Evolutionary conservation across 2,113 vertebrate genomes (phyloP).

Genomic region (Papio anubis): DNA sequence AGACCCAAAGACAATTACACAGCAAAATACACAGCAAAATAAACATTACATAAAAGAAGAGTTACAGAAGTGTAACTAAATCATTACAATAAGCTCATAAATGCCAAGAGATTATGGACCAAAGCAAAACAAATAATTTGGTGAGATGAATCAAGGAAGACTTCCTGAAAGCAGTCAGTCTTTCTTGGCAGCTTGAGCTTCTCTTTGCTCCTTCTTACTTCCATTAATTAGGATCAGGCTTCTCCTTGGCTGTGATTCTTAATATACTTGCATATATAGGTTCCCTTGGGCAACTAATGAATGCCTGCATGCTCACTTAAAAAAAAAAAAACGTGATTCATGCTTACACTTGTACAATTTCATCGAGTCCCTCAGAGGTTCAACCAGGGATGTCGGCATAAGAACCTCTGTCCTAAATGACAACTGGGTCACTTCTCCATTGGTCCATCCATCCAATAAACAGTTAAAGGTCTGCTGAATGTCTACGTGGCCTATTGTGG

Average conservation of each 20-base stretch:
- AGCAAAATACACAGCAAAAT: not conserved
- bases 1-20: not conserved
- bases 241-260: not conserved
- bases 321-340: not conserved
- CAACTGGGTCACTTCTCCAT: not conserved
- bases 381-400: not conserved
- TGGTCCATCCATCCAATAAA: not conserved
- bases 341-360: not conserved
- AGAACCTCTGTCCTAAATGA: conserved; percentile 24
- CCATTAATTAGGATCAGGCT: not conserved
- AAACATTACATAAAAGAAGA: not conserved
- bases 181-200: not conserved
- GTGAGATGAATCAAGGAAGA: not conserved
- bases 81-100: not conserved
- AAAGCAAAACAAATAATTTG: not conserved
- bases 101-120: not conserved
- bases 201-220: not conserved
- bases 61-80: too few species aligned
- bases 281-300: not conserved
- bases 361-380: not conserved
- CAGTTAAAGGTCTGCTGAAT: not conserved
- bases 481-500: not conserved
- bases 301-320: not conserved
- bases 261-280: not conserved
- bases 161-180: not conserved